Base-by-base conservation (phyloP, 2,797 vertebrate genomes). In the Manis pentadactyla region DNA sequence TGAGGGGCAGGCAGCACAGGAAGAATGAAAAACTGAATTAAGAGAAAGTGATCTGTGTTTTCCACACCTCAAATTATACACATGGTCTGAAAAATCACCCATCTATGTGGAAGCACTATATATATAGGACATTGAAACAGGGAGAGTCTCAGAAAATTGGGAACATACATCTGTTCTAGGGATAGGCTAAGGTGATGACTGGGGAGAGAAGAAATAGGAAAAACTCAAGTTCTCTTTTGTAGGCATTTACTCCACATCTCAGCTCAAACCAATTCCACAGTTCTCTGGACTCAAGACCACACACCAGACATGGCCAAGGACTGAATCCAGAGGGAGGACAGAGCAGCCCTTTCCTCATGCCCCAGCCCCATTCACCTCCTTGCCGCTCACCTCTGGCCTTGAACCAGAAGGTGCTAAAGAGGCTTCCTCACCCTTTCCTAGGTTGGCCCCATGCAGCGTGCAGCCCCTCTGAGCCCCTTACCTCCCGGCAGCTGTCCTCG, bases 401-500 rank as follows among this genome's bases (percentile, higher is more conserved):
- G 34, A 61, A n/a, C 55, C 61, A 64, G 71, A 69, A 18, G 14
- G 69, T 13, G 23, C 42, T 9, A 19, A 64, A 42, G 39, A 9
- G 18, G 9, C 29, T 75, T n/a, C 34, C 57, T 31, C 42, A 42
- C 14, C 19, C 17, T 7, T 68, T 90, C 83, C 57, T 34, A 37
- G 29, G 12, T 15, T 0, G 4, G 23, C 18, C 51, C n/a, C 42
- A 9, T 1, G 1, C 1, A 13, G 29, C 27, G 11, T n/a, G 78
- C 25, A 25, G 8, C 49, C 42, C 29, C 34, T 14, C 23, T 4
- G 49, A 18, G 31, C 49, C 9, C 97, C 99, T 99, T 97, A 99
- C 99, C 98, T 57, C 78, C 92, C 97, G 98, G 87, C 99, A 99
- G 96, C 97, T 98, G 0, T 93, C 98, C 93, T 99, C 98, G 82